Evolutionary conservation across 2,888 invertebrate genomes (phyloP).

Genomic region (Lasius fuliginosus): DNA sequence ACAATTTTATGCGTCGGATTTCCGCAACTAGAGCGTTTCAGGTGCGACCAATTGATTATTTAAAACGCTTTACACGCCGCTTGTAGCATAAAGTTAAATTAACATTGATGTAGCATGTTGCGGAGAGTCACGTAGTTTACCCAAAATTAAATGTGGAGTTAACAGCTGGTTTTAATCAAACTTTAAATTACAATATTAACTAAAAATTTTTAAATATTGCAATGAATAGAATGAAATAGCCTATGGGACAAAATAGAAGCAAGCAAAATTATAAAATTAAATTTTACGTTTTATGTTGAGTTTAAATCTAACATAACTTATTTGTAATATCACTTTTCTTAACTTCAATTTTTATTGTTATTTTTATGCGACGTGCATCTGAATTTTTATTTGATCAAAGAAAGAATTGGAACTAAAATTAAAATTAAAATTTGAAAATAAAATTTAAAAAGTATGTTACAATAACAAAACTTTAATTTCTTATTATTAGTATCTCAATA

Average conservation of each 20-base stretch:
- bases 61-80: constrained; percentile 28
- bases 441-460: neutral
- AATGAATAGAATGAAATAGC: constrained; percentile 1
- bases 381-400: neutral
- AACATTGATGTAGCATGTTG: constrained; percentile 39
- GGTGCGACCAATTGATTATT: constrained; percentile 26
- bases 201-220: neutral
- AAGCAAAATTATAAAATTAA: neutral
- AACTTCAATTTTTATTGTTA: neutral
- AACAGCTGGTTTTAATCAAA: constrained; percentile 24
- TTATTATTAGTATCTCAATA: neutral
- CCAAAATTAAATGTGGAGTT: constrained; percentile 32
- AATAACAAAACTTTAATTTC: neutral
- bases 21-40: constrained; percentile 1
- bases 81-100: constrained; percentile 48
- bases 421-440: neutral
- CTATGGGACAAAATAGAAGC: neutral
- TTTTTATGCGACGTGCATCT: neutral
- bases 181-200: constrained; percentile 25
- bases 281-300: neutral
- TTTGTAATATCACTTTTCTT: neutral
- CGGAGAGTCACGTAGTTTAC: constrained; percentile 32
- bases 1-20: constrained; percentile 14
- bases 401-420: neutral
- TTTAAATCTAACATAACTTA: neutral